Conservation (phyloP, 2,113 vertebrate species). For the Siniperca chuatsi region DNA sequence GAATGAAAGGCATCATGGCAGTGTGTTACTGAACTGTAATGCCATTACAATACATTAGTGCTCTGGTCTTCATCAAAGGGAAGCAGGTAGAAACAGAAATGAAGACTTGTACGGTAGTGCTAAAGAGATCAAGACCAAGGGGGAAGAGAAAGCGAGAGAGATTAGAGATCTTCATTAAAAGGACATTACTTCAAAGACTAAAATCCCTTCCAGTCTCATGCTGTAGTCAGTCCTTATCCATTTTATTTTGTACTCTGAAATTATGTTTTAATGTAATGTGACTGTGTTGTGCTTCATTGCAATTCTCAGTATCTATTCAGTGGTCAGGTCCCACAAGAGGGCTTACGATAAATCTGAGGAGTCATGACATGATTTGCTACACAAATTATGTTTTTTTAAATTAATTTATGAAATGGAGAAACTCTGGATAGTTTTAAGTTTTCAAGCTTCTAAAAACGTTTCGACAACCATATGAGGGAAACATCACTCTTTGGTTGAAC, state of each 20-base stretch:
- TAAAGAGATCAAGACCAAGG: constrained; percentile 24
- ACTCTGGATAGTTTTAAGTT: background rate
- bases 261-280: constrained; percentile 15
- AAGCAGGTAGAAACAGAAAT: constrained; percentile 43
- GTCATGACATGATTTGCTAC: background rate
- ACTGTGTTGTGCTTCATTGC: background rate
- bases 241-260: constrained; percentile 1
- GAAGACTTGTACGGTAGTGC: constrained; percentile 17
- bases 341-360: background rate
- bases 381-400: background rate
- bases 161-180: constrained; percentile 53
- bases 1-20: constrained; percentile 77
- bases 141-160: background rate
- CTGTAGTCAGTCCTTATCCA: background rate
- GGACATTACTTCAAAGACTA: constrained; percentile 28
- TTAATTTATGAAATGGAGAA: background rate
- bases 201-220: constrained; percentile 10
- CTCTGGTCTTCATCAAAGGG: constrained; percentile 75
- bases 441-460: background rate
- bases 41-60: constrained; percentile 67
- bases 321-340: background rate
- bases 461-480: background rate
- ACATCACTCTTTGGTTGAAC: background rate
- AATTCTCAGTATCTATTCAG: constrained; percentile 5
- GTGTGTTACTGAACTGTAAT: constrained; percentile 71